Percentiles rank a stretch among this genome's conserved stretches.
These are phyloP conservation scores for Pelobates cultripes DNA, from an alignment of 2,797 vertebrate species.

Conservation along the genomic window DNA sequence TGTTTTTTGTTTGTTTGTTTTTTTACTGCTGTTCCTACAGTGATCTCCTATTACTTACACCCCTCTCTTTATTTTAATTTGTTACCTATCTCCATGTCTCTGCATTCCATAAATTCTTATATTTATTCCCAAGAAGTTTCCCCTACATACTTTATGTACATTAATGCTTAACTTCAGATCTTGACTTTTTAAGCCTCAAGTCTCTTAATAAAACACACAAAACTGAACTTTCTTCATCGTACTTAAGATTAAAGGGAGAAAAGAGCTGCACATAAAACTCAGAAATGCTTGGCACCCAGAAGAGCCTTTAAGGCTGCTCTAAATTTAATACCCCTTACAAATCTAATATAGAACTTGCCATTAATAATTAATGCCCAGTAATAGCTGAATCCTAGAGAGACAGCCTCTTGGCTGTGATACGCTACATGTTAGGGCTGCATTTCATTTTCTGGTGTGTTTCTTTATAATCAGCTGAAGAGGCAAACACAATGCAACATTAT, in stretches of 20 bases:
- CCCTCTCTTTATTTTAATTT: background rate
- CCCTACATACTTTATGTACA: background rate
- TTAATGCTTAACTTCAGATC: background rate
- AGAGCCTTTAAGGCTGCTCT: constrained; percentile 49
- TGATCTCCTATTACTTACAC: background rate
- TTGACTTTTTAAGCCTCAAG: background rate
- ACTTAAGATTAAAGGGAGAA: constrained; percentile 29
- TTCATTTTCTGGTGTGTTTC: constrained; percentile 30
- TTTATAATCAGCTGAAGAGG: constrained; percentile 6
- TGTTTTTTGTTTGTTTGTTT: too few relatives aligned
- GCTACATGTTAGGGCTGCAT: constrained; percentile 29
- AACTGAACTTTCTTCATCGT: constrained; percentile 26
- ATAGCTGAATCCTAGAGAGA: constrained; percentile 62
- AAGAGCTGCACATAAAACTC: constrained; percentile 37
- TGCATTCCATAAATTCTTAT: background rate
- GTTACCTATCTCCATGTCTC: background rate
- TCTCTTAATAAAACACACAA: constrained; percentile 31
- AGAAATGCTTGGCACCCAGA: constrained; percentile 49
- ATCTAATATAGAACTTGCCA: constrained; percentile 61
- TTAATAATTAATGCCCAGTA: constrained; percentile 67
- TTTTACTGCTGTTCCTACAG: background rate
- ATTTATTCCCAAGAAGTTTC: background rate
- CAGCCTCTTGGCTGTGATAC: constrained; percentile 47
- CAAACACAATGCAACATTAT: background rate
- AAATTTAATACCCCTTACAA: constrained; percentile 54